A percentile compares a stretch with the other conserved stretches of the same genome.
phyloP scores from a whole-genome alignment of 1,140 invertebrate species.

The Sipha flava region DNA sequence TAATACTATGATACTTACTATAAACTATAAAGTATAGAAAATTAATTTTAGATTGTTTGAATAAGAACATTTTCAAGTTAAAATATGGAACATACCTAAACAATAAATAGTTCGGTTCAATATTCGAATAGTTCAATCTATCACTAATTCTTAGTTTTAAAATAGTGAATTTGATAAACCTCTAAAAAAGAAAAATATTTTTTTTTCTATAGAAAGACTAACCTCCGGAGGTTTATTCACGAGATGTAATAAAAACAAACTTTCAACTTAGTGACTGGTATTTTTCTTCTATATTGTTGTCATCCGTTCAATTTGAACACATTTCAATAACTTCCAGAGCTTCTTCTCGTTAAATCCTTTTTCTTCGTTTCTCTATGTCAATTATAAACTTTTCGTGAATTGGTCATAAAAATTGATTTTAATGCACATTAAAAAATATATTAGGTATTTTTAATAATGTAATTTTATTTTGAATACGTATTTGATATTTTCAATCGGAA shows the following conservation, averaged over 20 bases:
- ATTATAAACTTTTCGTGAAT: neutral
- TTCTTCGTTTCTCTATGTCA: neutral
- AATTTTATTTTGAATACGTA: too few relatives aligned
- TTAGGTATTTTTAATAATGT: neutral
- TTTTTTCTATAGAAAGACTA: neutral
- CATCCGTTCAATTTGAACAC: neutral
- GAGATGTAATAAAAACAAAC: neutral
- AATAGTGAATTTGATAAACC: too few relatives aligned
- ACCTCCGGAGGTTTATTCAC: neutral
- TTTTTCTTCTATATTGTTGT: neutral
- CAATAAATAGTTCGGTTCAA: too few relatives aligned
- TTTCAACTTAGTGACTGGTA: neutral
- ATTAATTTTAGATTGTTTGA: too few relatives aligned
- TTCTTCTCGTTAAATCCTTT: neutral
- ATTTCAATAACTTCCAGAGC: neutral
- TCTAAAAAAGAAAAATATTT: too few relatives aligned
- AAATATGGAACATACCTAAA: too few relatives aligned
- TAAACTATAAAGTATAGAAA: too few relatives aligned
- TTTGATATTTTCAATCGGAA: too few relatives aligned
- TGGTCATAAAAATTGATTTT: neutral
- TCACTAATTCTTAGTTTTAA: too few relatives aligned
- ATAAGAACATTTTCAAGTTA: too few relatives aligned
- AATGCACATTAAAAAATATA: neutral
- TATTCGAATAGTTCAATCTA: too few relatives aligned
- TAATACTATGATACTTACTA: too few relatives aligned